Percentiles rank a stretch among this genome's conserved stretches.
Conservation (phyloP, 2,888 invertebrate species). For the Criorhina ranunculi region DNA sequence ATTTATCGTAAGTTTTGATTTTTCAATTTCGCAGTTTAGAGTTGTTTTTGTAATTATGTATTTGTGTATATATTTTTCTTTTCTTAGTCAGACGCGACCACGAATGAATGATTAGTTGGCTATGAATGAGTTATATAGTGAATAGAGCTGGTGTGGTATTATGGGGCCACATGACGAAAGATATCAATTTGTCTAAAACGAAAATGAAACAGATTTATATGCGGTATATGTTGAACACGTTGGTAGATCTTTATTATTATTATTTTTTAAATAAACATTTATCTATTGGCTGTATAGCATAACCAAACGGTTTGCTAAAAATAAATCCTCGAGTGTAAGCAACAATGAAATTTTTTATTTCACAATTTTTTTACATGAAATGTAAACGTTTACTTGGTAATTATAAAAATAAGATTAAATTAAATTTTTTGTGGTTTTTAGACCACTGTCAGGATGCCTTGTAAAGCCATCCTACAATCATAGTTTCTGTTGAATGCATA, state of each 20-base stretch:
- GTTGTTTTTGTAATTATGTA: conserved; percentile 1
- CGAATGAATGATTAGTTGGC: conserved; percentile 49
- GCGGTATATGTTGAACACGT: conserved; percentile 40
- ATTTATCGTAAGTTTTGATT: conserved; percentile 63
- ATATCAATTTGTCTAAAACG: conserved; percentile 63
- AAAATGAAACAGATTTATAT: conserved; percentile 36
- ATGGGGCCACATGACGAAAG: conserved; percentile 60
- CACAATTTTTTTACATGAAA: neutral
- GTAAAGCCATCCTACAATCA: too few relatives aligned
- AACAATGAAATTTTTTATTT: too few relatives aligned
- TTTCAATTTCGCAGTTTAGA: conserved; percentile 53
- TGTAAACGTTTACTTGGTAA: too few relatives aligned
- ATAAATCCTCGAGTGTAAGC: conserved; percentile 25
- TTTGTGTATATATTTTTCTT: conserved; percentile 25
- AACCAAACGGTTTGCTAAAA: conserved; percentile 25
- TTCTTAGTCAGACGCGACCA: conserved; percentile 40
- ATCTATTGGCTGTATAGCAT: conserved; percentile 22
- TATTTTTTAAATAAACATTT: conserved; percentile 62
- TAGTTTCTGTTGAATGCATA: too few relatives aligned
- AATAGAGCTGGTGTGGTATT: conserved; percentile 1
- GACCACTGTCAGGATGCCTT: too few relatives aligned
- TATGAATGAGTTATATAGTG: neutral
- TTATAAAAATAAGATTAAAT: too few relatives aligned
- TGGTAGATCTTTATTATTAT: conserved; percentile 62
- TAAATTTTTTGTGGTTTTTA: too few relatives aligned